Base-by-base conservation (phyloP, 2,888 invertebrate species). In the Myathropa florea region DNA sequence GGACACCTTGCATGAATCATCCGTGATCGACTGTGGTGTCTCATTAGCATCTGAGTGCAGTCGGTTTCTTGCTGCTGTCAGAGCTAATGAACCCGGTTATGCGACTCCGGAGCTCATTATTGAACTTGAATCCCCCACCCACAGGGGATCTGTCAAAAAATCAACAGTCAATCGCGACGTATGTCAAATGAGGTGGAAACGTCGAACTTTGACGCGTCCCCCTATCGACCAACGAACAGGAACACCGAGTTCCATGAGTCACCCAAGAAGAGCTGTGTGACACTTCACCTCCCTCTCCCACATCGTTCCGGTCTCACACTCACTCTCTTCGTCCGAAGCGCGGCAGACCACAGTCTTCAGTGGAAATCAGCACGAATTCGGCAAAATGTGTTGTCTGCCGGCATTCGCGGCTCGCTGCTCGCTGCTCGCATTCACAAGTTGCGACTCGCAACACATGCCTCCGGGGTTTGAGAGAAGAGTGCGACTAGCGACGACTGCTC, bases 81-180 rank as follows among this genome's bases (percentile, higher is more conserved):
- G 10, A 82, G 82, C 60, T 83, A 61, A 84, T 64, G 83, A 85
- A 77, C 72, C 81, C 63, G 65, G 70, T 55, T 61, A 24, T 21
- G 33, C 53, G 26, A 30, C 53, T 60, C 33, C 78, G 70, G 78
- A 75, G 78, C 83, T 55, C 73, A 70, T 1, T n/a, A 39, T 2
- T 33, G 33, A 33, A 33, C 33, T 12, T 33, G 3, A 33, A 3
- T 33, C 33, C 18, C 46, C 76, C 81, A 73, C 72, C 85, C 77
- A 81, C 77, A 23, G 3, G 65, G 60, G 72, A 63, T 70, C 70
- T 75, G 75, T 80, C 83, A 80, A 33, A 63, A 59, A 39, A 23
- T 53, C 3, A 24, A 65, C 10, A 46, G 53, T 65, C 60, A 53
- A 63, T 61, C 18, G 12, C n/a, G n/a, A n/a, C n/a, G n/a, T n/a